These are phyloP conservation scores for Poecilus cupreus DNA, from an alignment of 2,888 invertebrate species.

Conservation along the genomic window DNA sequence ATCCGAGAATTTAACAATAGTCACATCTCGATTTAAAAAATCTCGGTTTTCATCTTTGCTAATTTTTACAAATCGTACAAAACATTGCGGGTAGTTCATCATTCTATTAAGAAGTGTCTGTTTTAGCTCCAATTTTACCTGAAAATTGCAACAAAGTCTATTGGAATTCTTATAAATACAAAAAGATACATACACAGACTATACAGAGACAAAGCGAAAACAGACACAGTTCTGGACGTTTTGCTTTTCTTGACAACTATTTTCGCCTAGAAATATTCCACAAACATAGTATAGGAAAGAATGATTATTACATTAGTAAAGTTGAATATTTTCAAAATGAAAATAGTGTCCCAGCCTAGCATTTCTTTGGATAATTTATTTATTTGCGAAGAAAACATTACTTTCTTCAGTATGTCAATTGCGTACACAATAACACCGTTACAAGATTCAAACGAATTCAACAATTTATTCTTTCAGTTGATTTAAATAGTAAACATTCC, in stretches of 20 bases:
- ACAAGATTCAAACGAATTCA: conserved; percentile 7
- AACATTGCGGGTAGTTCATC: conserved; percentile 52
- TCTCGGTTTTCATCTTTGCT: conserved; percentile 48
- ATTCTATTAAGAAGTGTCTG: conserved; percentile 46
- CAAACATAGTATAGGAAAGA: conserved; percentile 2
- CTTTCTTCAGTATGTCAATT: conserved; percentile 31
- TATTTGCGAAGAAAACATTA: conserved; percentile 26
- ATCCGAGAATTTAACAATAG: conserved; percentile 39
- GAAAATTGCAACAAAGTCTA: conserved; percentile 14
- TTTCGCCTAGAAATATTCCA: conserved; percentile 10
- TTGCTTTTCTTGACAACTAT: not conserved
- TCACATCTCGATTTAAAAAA: conserved; percentile 33
- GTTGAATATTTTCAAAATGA: not conserved
- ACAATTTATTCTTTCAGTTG: not conserved
- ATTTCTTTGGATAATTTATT: conserved; percentile 13
- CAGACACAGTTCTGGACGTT: conserved; percentile 44
- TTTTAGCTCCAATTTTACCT: conserved; percentile 33
- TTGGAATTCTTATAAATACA: conserved; percentile 32
- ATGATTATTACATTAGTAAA: not conserved
- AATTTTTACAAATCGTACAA: conserved; percentile 56
- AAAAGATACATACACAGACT: conserved; percentile 25
- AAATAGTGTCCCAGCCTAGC: conserved; percentile 1
- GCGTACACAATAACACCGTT: conserved; percentile 18
- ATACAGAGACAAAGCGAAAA: conserved; percentile 38
- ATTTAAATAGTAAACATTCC: conserved; percentile 9